Percentiles rank a stretch among this genome's conserved stretches.
phyloP scores from a whole-genome alignment of 1,140 invertebrate genomes.

The Dinoponera quadriceps region DNA sequence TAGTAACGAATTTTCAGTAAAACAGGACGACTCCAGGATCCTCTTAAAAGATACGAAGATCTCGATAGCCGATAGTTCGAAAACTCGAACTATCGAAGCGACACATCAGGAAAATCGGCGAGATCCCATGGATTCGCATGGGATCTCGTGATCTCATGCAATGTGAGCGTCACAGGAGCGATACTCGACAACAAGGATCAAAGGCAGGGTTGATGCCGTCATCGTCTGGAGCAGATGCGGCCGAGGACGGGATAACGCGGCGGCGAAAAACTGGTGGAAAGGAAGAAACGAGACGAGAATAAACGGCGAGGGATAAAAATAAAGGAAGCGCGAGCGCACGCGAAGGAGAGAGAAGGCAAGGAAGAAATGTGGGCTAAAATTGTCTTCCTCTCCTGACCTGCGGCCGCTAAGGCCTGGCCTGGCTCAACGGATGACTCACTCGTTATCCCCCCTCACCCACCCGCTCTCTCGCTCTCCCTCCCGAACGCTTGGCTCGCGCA shows the following conservation, averaged over 20 bases:
- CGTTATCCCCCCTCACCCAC: slow-evolving; percentile 62
- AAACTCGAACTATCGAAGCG: too few species aligned
- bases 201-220: background rate
- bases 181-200: background rate
- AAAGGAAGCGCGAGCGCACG: slow-evolving; percentile 58
- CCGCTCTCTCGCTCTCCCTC: slow-evolving; percentile 20
- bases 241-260: slow-evolving; percentile 17
- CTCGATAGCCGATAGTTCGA: too few species aligned
- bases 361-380: slow-evolving; percentile 83
- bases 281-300: slow-evolving; percentile 60
- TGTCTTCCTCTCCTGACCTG: slow-evolving; percentile 82
- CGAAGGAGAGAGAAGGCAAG: slow-evolving; percentile 53
- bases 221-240: slow-evolving; percentile 5
- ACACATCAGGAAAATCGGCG: too few species aligned
- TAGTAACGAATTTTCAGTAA: too few species aligned
- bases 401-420: slow-evolving; percentile 79
- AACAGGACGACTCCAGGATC: too few species aligned
- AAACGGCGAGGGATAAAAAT: slow-evolving; percentile 70
- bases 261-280: slow-evolving; percentile 23
- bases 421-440: slow-evolving; percentile 81
- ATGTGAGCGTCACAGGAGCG: slow-evolving; percentile 1
- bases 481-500: slow-evolving; percentile 29
- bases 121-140: too few species aligned
- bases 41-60: too few species aligned
- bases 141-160: background rate